These are phyloP conservation scores for Platyrinchus mystaceus DNA, from an alignment of 2,797 vertebrate genomes.

Conservation along the genomic window DNA sequence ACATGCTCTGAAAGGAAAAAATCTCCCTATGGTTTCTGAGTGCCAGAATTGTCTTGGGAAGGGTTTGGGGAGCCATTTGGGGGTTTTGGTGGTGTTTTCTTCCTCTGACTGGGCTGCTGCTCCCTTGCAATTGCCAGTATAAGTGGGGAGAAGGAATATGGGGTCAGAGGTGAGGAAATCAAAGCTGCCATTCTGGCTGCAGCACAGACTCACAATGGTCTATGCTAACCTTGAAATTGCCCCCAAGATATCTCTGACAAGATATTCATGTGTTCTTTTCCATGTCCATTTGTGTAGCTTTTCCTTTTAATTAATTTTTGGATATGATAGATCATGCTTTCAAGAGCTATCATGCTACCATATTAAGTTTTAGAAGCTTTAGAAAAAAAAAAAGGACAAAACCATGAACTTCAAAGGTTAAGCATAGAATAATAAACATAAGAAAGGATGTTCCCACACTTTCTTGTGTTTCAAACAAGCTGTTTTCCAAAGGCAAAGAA, in stretches of 20 bases:
- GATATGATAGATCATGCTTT: not conserved
- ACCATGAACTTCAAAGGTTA: not conserved
- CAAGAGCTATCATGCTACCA: not conserved
- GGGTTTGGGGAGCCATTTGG: not conserved
- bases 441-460: not conserved
- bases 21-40: fast-evolving
- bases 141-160: not conserved
- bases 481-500: not conserved
- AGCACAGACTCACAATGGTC: not conserved
- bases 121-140: not conserved
- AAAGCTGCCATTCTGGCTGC: not conserved
- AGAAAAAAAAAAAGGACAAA: not conserved
- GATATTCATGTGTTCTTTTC: not conserved
- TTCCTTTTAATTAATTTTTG: not conserved
- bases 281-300: not conserved
- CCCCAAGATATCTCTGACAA: not conserved
- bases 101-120: not conserved
- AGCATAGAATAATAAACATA: not conserved
- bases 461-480: not conserved
- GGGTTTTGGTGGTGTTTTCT: not conserved
- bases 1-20: not conserved
- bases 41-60: not conserved
- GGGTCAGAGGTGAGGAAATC: not conserved
- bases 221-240: not conserved
- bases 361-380: not conserved